Percentiles rank a stretch among this genome's conserved stretches.
Evolutionary conservation across 1,140 invertebrate genomes (phyloP).

Genomic region (Drosophila teissieri): DNA sequence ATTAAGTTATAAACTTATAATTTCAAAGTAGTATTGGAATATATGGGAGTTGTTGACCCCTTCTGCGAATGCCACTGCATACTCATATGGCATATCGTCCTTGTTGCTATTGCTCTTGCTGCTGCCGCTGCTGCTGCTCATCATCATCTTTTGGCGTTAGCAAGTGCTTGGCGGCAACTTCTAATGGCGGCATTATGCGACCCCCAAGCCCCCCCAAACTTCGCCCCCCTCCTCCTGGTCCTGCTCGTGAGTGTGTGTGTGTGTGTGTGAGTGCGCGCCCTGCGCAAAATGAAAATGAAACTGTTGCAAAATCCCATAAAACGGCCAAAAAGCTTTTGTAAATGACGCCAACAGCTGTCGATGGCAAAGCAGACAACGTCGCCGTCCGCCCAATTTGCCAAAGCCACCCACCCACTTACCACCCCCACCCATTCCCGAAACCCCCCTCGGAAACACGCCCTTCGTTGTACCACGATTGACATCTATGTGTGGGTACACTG

Average conservation of each 20-base stretch:
- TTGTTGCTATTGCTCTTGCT: conserved; percentile 53
- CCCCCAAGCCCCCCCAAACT: conserved; percentile 1
- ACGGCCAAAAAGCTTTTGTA: conserved; percentile 82
- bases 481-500: conserved; percentile 39
- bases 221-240: background rate
- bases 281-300: conserved; percentile 78
- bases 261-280: conserved; percentile 17
- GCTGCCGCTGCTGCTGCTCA: conserved; percentile 42
- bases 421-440: background rate
- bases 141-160: conserved; percentile 97
- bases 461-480: conserved; percentile 22
- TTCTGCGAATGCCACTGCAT: background rate
- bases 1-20: background rate
- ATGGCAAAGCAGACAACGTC: conserved; percentile 72
- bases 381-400: conserved; percentile 64
- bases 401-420: conserved; percentile 19
- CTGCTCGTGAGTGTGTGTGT: background rate
- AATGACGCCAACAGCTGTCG: conserved; percentile 81
- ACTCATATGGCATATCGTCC: conserved; percentile 53
- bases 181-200: conserved; percentile 78
- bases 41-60: background rate
- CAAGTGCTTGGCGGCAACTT: conserved; percentile 80
- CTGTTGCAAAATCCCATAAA: conserved; percentile 81
- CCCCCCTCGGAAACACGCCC: conserved; percentile 1
- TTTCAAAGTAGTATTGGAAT: background rate